Percentiles rank a stretch among this genome's conserved stretches.
These are phyloP conservation scores for Sibirionetta formosa DNA, from an alignment of 2,797 vertebrate genomes.

Conservation along the genomic window DNA sequence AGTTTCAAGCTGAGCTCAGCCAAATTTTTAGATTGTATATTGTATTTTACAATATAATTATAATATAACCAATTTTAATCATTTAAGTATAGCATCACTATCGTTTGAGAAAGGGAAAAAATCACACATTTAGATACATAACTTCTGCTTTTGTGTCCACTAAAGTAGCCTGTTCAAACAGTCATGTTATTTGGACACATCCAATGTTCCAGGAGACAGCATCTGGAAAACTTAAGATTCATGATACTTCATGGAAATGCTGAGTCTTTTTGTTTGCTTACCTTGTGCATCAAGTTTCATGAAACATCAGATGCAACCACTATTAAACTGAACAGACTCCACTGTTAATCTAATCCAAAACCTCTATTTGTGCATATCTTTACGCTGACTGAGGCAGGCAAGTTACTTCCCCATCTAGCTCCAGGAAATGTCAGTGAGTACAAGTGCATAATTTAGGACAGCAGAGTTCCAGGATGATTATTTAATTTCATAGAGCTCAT, in stretches of 20 bases:
- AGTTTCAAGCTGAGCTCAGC: conserved; percentile 63
- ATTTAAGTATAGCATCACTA: conserved; percentile 34
- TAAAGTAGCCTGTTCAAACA: not conserved
- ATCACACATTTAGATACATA: not conserved
- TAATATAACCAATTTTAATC: conserved; percentile 41
- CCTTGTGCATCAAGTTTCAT: not conserved
- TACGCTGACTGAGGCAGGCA: not conserved
- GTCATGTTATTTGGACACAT: not conserved
- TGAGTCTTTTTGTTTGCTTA: not conserved
- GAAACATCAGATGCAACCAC: not conserved
- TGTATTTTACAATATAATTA: not conserved
- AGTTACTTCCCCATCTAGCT: not conserved
- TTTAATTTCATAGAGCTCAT: not conserved
- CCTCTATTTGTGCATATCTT: not conserved
- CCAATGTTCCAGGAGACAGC: not conserved
- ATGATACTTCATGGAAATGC: not conserved
- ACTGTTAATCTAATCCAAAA: not conserved
- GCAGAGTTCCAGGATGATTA: not conserved
- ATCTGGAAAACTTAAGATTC: not conserved
- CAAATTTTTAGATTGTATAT: conserved; percentile 55
- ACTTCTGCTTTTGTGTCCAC: not conserved
- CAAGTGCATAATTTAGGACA: not conserved
- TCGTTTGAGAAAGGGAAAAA: conserved; percentile 2
- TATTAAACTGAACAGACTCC: not conserved
- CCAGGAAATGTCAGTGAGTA: not conserved